Conservation (phyloP, 2,888 invertebrate species). For the Caenorhabditis zanzibari region DNA sequence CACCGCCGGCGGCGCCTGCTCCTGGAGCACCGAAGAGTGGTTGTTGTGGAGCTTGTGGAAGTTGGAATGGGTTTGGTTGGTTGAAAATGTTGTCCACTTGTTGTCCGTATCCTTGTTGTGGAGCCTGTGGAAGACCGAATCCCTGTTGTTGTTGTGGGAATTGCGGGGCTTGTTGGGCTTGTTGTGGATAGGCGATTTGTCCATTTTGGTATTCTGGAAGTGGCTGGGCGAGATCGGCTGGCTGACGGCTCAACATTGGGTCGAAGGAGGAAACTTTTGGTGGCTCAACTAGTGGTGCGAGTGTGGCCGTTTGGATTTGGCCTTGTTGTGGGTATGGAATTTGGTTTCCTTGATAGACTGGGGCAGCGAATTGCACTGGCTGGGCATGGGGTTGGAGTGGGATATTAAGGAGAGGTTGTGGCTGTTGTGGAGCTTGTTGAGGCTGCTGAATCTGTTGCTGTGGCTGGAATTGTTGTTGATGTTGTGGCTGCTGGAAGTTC, state of each 20-base stretch:
- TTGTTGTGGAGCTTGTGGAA: slow-evolving; percentile 45
- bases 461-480: slow-evolving; percentile 27
- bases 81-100: slow-evolving; percentile 60
- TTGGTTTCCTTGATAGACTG: slow-evolving; percentile 57
- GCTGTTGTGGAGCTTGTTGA: slow-evolving; percentile 36
- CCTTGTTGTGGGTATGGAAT: slow-evolving; percentile 59
- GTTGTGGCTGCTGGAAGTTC: slow-evolving; percentile 8
- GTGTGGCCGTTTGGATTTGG: slow-evolving; percentile 66
- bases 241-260: slow-evolving; percentile 67
- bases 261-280: slow-evolving; percentile 64
- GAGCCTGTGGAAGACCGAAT: slow-evolving; percentile 53
- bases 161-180: slow-evolving; percentile 17
- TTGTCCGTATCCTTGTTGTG: slow-evolving; percentile 64
- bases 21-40: slow-evolving; percentile 53
- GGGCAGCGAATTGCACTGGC: slow-evolving; percentile 65
- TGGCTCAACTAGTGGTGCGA: slow-evolving; percentile 72
- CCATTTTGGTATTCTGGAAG: slow-evolving; percentile 67
- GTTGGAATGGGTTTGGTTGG: slow-evolving; percentile 61
- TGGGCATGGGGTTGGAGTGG: slow-evolving; percentile 62
- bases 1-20: slow-evolving; percentile 6
- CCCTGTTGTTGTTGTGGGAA: slow-evolving; percentile 58
- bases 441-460: slow-evolving; percentile 36
- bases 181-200: slow-evolving; percentile 61
- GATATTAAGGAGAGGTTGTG: slow-evolving; percentile 60
- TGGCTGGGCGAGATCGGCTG: slow-evolving; percentile 70